Evolutionary conservation across 2,797 vertebrate genomes (phyloP).

Genomic region (Gadopsis bispinosus): DNA sequence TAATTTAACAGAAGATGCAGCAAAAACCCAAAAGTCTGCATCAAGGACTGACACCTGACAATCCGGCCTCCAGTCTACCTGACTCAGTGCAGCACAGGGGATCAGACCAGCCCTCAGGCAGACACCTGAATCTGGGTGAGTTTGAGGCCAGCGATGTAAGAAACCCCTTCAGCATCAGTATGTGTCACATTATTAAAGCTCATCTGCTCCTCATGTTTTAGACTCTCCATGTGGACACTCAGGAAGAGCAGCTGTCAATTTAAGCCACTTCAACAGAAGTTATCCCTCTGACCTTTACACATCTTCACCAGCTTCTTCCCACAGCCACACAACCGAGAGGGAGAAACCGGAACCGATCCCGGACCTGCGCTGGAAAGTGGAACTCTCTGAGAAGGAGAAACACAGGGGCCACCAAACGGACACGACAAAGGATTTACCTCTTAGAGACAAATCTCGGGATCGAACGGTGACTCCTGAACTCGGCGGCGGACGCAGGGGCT

Average conservation of each 20-base stretch:
- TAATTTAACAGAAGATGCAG: slow-evolving; percentile 50
- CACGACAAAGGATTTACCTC: slow-evolving; percentile 31
- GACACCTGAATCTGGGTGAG: slow-evolving; percentile 40
- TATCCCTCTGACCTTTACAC: slow-evolving; percentile 13
- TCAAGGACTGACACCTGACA: slow-evolving; percentile 1
- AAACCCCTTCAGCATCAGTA: background rate
- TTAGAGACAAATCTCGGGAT: slow-evolving; percentile 32
- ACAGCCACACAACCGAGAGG: background rate
- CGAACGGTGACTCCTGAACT: slow-evolving; percentile 22
- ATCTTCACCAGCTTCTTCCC: slow-evolving; percentile 21
- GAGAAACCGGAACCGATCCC: slow-evolving; percentile 25
- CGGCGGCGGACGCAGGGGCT: slow-evolving; percentile 22
- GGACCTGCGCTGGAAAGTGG: slow-evolving; percentile 35
- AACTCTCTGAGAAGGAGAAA: slow-evolving; percentile 38
- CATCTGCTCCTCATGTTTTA: slow-evolving; percentile 24
- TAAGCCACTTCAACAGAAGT: background rate
- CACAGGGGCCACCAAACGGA: background rate
- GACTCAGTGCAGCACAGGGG: slow-evolving; percentile 4
- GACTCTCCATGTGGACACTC: slow-evolving; percentile 5
- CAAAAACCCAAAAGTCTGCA: slow-evolving; percentile 26
- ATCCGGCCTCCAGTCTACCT: background rate
- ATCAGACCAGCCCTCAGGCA: slow-evolving; percentile 8
- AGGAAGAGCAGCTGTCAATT: background rate
- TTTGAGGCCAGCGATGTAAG: background rate
- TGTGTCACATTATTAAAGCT: background rate